Evolutionary conservation across 2,113 vertebrate species (phyloP), one percentile per base, ranked within the genome.

Genomic region (Synchiropus splendidus): DNA sequence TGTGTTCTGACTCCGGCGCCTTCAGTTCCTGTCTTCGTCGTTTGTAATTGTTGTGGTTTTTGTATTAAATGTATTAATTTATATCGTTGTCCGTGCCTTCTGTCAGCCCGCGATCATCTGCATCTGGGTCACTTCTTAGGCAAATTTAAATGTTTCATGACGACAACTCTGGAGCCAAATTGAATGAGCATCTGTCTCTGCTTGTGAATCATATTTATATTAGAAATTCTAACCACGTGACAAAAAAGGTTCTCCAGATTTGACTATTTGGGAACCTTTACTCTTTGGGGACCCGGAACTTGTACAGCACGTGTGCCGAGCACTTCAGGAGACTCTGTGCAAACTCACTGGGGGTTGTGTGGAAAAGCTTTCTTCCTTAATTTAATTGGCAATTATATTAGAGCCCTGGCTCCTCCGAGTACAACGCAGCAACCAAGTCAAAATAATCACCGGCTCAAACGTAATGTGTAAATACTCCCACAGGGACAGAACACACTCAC

Each of bases 321-420:
- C 44, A 66, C 65, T 81, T 64, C 33, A 59, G 61, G 60, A 70
- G 54, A 61, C 48, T 58, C 57, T 56, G 57, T 60, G 51, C 41
- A 72, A 76, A 64, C 60, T 68, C 60, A 63, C 60, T 36, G 38
- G 60, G 59, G 64, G 54, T 36, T 31, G 43, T 62, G 62, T 51
- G 48, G 58, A 48, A 70, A 61, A 65, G 59, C 58, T 61, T 56
- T 44, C 67, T 57, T 72, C 51, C 56, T 69, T 77, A 65, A 79
- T 77, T 74, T 82, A 82, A 83, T 80, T 83, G 74, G 11, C 65
- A 83, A 77, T 80, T 78, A 83, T 78, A 75, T 77, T 57, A 75
- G 70, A 46, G 49, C 60, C 55, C 64, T 31, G 10, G 42, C 51
- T 72, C 70, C 51, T 71, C 46, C 54, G 69, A 54, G 56, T 49